Conservation (phyloP, 1,140 invertebrate species). For the Neotoxoptera formosana region DNA sequence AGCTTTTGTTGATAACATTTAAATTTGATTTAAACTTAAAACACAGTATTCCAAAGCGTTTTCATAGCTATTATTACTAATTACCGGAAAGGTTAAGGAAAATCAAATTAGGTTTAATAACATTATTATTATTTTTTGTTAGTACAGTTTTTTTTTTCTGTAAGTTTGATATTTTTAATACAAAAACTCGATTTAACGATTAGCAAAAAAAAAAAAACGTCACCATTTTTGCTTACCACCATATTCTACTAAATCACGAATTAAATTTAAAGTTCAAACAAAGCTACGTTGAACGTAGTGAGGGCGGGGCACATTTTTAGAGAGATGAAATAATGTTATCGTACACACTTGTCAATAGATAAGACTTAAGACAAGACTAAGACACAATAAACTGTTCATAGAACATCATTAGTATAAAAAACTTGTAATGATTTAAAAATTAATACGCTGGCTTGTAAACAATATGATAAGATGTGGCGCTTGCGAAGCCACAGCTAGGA, state of each 20-base stretch:
- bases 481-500: too few species aligned
- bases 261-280: neutral
- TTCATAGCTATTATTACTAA: neutral
- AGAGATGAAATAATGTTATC: neutral
- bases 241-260: too few species aligned
- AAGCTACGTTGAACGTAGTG: neutral
- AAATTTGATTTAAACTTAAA: conserved; percentile 9
- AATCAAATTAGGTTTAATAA: neutral
- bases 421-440: neutral
- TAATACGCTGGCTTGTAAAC: neutral
- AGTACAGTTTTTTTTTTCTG: neutral
- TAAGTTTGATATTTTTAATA: neutral
- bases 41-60: neutral
- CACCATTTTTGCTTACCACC: neutral
- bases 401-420: too few species aligned
- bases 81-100: neutral
- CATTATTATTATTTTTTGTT: neutral
- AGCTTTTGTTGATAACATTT: neutral
- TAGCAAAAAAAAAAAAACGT: neutral
- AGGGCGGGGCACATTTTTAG: neutral
- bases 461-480: too few species aligned
- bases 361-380: too few species aligned
- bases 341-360: too few species aligned
- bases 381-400: too few species aligned
- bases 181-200: neutral